Evolutionary conservation across 2,888 invertebrate genomes (phyloP), one percentile per base, ranked within the genome.

Genomic region (Drosophila mayaguana): DNA sequence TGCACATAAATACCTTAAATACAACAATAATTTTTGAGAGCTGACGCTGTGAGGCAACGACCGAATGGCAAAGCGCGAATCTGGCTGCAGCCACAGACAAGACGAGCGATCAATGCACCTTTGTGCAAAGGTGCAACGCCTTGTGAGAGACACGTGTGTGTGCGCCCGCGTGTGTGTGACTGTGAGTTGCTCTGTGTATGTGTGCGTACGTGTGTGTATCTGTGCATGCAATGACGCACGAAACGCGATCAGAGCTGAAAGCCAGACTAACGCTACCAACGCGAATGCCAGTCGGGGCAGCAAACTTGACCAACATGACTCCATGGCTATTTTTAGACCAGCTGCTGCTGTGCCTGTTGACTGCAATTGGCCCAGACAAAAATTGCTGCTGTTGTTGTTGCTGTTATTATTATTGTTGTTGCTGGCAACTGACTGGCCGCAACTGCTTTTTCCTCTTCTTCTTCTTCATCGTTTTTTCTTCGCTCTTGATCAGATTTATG

Each of bases 71-170:
- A 28, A 46, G 34, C 34, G 45, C 57, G 45, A 36, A 57, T 22
- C 46, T 59, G 63, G 25, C 73, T 61, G 71, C 71, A 53, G 61
- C 50, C 25, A 48, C 36, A 46, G 54, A 40, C 78, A 70, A 36
- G 36, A 68, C 86, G 83, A 72, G 77, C 86, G 89, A 86, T 86
- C 86, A 89, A 85, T 89, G 86, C 86, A 89, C 89, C 88, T 88
- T 81, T 57, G 79, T 71, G 61, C 71, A 88, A 89, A 86, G 86
- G 86, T 86, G 86, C 86, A 86, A 86, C 83, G 86, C 83, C 86
- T 86, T 70, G 72, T 42, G 57, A 70, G 71, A 62, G 63, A 71
- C 76, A 60, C 65, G 59, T 57, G 36, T 66, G 62, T 57, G 38
- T 22, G n/a, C 28, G 20, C 60, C 38, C 46, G 43, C 45, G 11